Base-by-base conservation (phyloP, 1,140 invertebrate genomes). In the Phymastichus coffea region DNA sequence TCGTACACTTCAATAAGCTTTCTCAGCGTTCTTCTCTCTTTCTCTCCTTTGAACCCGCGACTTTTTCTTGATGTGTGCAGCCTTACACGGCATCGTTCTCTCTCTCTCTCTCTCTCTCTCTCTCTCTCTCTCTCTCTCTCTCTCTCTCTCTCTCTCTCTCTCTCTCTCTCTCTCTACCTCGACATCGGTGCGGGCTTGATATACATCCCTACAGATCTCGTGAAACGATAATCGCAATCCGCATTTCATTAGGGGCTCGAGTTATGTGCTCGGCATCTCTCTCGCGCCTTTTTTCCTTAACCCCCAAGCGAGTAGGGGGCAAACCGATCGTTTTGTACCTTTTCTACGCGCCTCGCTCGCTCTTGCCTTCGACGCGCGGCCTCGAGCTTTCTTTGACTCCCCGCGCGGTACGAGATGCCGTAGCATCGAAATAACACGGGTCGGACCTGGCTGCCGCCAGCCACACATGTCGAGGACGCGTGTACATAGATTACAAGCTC, bases 221-320 rank as follows among this genome's bases (percentile, higher is more conserved):
- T n/a, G n/a, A 22, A 56, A 35, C 53, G 52, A 61, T 61, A 61
- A 61, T 61, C 35, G 59, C 20, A 61, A 54, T 61, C 53, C 44
- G 59, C 51, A 61, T 61, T 61, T 60, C 35, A 61, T 61, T 61
- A 55, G 19, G 38, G 44, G 46, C 33, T 46, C 40, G 15, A 20
- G n/a, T n/a, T n/a, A n/a, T n/a, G n/a, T n/a, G n/a, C n/a, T n/a
- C n/a, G n/a, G n/a, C n/a, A n/a, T n/a, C n/a, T n/a, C n/a, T n/a
- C 17, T 55, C 53, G 53, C 41, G 40, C 41, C 53, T 55, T 43
- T 52, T 40, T 41, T 28, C 25, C 7, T 10, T n/a, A 43, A 44
- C 12, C 40, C 37, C 41, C 19, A 43, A 43, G 33, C 28, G 15
- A 2, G 54, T 26, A 7, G 17, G 33, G 14, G 22, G n/a, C 23